Base-by-base conservation (phyloP, 92 coral and sea anemone species). In the Zoanthus sociatus region DNA sequence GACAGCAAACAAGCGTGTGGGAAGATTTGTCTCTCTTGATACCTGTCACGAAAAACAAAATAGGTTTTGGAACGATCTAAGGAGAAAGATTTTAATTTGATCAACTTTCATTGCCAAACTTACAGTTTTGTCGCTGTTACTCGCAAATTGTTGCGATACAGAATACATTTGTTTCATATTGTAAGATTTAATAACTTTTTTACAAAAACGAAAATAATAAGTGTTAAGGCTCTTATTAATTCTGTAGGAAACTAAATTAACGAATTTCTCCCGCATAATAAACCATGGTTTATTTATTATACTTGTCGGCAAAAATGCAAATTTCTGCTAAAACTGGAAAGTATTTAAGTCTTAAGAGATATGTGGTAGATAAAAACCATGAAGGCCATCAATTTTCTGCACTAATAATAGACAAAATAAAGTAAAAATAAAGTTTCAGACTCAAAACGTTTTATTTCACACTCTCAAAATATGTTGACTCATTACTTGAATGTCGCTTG, bases 331-430 rank as follows among this genome's bases (percentile, higher is more conserved):
- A 71, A 66, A 18, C 44, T 79, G 33, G 56, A n/a, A 45, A 15
- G 72, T 37, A 37, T 81, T 81, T 63, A 45, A 15, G 54, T 37
- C 45, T 81, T 81, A 81, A 16, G 4, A 81, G 85, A 81, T 81
- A 63, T 81, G 75, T 81, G 85, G 73, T 21, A 67, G 85, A 67
- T 81, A 81, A 81, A 81, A 66, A 47, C 63, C 46, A 30, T 21
- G 58, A 2, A 37, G 42, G 46, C 12, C 33, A 51, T 20, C 58
- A 45, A 37, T 15, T 67, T 46, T 81, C 73, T 45, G 17, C 10
- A 66, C 33, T 47, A 26, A 26, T 26, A 26, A 9, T 61, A 64
- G 75, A 66, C 75, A 81, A 45, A 64, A 13, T 81, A 64, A 64
- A 64, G 26, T 45, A 32, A 6, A 50, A 37, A 37, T 37, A 2